phyloP scores from a whole-genome alignment of 2,113 vertebrate species.

The Dermatemys mawii region DNA sequence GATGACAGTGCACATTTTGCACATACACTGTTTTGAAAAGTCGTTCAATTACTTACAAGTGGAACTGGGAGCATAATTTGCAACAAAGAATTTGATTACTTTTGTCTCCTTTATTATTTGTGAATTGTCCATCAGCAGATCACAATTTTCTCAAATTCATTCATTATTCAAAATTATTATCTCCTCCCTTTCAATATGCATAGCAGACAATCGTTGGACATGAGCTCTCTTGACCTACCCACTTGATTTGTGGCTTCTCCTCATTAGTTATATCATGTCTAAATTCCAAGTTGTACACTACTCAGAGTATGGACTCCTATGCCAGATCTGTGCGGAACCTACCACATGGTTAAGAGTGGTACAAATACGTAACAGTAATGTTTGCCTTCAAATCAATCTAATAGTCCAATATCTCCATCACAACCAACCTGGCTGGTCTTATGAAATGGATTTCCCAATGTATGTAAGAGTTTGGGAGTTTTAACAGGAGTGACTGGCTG shows the following conservation, averaged over 20 bases:
- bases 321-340: background rate
- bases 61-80: background rate
- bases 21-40: background rate
- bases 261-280: background rate
- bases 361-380: background rate
- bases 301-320: background rate
- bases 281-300: slow-evolving; percentile 17
- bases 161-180: background rate
- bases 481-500: no score
- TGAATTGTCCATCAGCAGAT: background rate
- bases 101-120: background rate
- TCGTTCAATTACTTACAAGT: background rate
- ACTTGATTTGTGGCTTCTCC: background rate
- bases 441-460: background rate
- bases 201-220: rapidly evolving
- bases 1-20: background rate
- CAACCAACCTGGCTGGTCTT: background rate
- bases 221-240: background rate
- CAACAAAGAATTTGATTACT: background rate
- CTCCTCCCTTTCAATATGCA: background rate
- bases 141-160: background rate
- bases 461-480: background rate
- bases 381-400: background rate
- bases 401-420: background rate
- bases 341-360: background rate